These are phyloP conservation scores for Rhagoletis pomonella DNA, from an alignment of 1,140 invertebrate genomes.

Conservation along the genomic window DNA sequence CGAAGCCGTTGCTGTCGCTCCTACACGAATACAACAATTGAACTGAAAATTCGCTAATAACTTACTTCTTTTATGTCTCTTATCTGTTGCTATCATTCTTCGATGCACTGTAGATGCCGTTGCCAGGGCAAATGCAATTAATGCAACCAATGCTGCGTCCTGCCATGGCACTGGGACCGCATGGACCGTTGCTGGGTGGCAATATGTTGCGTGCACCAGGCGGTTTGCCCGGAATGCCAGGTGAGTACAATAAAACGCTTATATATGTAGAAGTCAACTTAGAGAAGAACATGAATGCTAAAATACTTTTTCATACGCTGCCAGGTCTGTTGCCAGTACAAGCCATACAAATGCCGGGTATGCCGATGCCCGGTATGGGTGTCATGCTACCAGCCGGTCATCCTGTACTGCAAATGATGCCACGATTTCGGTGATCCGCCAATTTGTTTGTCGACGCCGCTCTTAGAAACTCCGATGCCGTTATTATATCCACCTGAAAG, in stretches of 20 bases:
- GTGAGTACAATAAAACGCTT: conserved; percentile 74
- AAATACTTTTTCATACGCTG: neutral
- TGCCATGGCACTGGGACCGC: conserved; percentile 80
- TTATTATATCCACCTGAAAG: conserved; percentile 57
- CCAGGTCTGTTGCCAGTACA: conserved; percentile 67
- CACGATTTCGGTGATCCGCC: conserved; percentile 85
- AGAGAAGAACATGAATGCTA: too few relatives aligned
- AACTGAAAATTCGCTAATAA: neutral
- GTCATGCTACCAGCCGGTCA: conserved; percentile 81
- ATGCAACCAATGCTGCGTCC: conserved; percentile 80
- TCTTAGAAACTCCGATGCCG: conserved; percentile 55
- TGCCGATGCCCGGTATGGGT: conserved; percentile 79
- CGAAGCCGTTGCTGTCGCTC: conserved; percentile 39
- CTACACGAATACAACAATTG: neutral
- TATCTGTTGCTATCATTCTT: conserved; percentile 44
- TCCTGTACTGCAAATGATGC: conserved; percentile 81
- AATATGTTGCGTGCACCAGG: conserved; percentile 84
- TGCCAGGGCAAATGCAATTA: conserved; percentile 75
- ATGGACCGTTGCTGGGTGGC: conserved; percentile 81
- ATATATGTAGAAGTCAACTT: too few relatives aligned
- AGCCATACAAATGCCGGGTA: conserved; percentile 74
- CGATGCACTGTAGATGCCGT: conserved; percentile 61
- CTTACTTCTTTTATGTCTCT: conserved; percentile 53
- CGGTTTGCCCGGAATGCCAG: conserved; percentile 77
- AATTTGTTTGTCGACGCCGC: conserved; percentile 56